phyloP scores from a whole-genome alignment of 2,113 vertebrate genomes.

The Caloenas nicobarica region DNA sequence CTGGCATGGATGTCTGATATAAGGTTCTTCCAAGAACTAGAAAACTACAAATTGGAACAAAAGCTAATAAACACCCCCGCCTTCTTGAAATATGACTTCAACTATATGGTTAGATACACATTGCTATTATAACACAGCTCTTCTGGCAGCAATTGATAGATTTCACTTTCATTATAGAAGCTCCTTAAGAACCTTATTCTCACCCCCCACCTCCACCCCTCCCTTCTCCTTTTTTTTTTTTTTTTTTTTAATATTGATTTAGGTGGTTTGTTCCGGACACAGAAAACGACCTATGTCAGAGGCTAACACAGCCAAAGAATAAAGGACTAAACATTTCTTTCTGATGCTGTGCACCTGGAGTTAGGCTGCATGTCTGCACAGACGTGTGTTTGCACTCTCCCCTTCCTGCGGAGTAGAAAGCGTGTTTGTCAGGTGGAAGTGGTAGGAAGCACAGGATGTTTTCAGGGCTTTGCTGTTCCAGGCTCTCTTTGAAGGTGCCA shows the following conservation, averaged over 20 bases:
- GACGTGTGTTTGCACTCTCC: background rate
- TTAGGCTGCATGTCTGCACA: background rate
- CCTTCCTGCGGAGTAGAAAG: background rate
- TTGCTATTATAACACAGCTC: background rate
- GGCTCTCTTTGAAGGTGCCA: background rate
- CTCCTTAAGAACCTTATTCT: background rate
- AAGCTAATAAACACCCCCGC: background rate
- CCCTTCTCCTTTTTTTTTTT: background rate
- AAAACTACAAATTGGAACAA: background rate
- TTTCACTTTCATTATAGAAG: background rate
- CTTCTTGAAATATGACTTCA: background rate
- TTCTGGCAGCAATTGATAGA: background rate
- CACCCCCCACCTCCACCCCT: no score
- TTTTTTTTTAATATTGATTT: background rate
- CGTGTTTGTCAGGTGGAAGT: background rate
- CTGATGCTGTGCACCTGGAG: background rate
- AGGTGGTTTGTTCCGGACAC: background rate
- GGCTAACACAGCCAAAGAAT: background rate
- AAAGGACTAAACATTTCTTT: background rate
- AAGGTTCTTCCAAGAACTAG: background rate
- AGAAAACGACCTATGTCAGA: background rate
- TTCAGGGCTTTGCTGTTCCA: background rate
- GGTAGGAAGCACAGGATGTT: background rate
- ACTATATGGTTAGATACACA: background rate
- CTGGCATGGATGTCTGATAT: background rate